Evolutionary conservation across 2,797 vertebrate genomes (phyloP), one percentile per base, ranked within the genome.

Genomic region (Coracias cyanogaster): DNA sequence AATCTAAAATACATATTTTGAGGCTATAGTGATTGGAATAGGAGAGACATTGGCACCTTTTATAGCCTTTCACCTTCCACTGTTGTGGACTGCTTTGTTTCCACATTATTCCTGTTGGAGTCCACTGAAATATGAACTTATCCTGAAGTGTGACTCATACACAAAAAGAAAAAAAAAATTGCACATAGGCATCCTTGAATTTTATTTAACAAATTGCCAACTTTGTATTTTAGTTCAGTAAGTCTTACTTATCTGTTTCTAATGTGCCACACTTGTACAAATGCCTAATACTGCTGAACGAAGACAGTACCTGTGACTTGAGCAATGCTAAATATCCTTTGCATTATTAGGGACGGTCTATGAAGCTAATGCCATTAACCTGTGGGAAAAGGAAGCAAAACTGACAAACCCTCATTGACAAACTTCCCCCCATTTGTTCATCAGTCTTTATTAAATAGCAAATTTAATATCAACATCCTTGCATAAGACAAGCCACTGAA

Each of bases 361-460:
- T 54, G 94, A 96, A 96, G 45, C 91, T 96, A 90, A 97, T 86
- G 67, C 88, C 91, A 95, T 97, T 97, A 97, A 89, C 73, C 96
- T 66, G 45, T 46, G 76, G 96, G 54, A 67, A 90, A 97, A 97
- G 95, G 97, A 96, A 90, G 93, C 90, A 91, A 96, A 94, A 92
- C 82, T 90, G 95, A 86, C 89, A 96, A 96, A 67, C 66, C 71
- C 58, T 96, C 83, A 45, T 89, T 94, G 95, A 97, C 91, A 96
- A 97, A 92, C n/a, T 71, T 95, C 64, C 58, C 89, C 96, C 58
- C 62, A 29, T 86, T 91, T 73, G 89, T 92, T 93, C 94, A 92
- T 96, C 89, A 90, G 67, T 95, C 94, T 96, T 97, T 95, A 97
- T 97, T 97, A 97, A 97, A 96, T 14, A 97, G 18, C 66, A 95